These are phyloP conservation scores for Melierax canorus DNA, from an alignment of 2,113 vertebrate genomes.

Conservation along the genomic window DNA sequence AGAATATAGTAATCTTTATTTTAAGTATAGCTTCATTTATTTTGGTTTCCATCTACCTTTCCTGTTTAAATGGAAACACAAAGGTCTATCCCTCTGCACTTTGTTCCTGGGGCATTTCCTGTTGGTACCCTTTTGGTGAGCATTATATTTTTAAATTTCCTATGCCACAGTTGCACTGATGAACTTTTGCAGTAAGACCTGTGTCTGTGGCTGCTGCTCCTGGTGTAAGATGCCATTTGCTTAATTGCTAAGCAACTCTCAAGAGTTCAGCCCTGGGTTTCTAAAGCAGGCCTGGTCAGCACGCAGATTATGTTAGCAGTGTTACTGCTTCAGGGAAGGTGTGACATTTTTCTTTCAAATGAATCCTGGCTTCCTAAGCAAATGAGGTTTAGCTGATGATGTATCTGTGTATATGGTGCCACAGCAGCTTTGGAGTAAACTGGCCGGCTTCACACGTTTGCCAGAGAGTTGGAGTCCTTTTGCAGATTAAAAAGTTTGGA, in stretches of 20 bases:
- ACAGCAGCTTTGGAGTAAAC: neutral
- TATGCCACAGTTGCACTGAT: neutral
- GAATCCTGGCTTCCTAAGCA: neutral
- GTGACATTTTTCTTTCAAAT: neutral
- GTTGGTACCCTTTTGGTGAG: neutral
- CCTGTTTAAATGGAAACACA: constrained; percentile 57
- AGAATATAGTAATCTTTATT: constrained; percentile 22
- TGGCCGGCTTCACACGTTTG: neutral
- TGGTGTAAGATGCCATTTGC: neutral
- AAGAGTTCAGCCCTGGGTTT: neutral
- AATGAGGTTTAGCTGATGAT: neutral
- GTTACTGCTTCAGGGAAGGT: neutral
- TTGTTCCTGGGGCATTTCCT: constrained; percentile 22
- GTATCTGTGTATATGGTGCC: neutral
- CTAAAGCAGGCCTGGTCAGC: neutral
- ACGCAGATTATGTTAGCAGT: neutral
- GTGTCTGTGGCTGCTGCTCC: neutral
- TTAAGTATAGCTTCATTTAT: constrained; percentile 51
- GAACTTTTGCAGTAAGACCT: neutral
- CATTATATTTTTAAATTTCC: neutral
- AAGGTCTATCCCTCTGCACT: neutral
- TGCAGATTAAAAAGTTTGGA: neutral
- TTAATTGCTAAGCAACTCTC: neutral
- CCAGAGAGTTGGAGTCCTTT: neutral
- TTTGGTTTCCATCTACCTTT: constrained; percentile 68